phyloP scores from a whole-genome alignment of 2,888 invertebrate genomes.

The Merodon equestris region DNA sequence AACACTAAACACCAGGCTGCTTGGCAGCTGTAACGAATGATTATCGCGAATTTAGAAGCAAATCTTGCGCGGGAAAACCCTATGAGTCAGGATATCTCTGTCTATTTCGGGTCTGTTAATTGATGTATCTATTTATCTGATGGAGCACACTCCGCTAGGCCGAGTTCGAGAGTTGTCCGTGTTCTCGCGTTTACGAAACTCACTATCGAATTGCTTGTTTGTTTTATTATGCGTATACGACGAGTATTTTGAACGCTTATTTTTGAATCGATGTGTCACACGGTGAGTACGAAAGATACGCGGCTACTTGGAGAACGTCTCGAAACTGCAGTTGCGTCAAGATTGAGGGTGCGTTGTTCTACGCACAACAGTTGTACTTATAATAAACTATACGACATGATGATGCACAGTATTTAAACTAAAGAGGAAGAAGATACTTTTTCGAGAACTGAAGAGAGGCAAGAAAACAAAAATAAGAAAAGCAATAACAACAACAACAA shows the following conservation, averaged over 20 bases:
- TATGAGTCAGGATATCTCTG: conserved; percentile 68
- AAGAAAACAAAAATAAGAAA: no score
- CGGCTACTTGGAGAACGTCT: conserved; percentile 36
- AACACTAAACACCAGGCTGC: conserved; percentile 6
- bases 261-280: conserved; percentile 65
- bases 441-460: conserved; percentile 10
- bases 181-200: conserved; percentile 34
- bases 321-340: conserved; percentile 30
- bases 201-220: conserved; percentile 54
- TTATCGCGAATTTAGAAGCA: conserved; percentile 40
- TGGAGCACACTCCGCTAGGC: conserved; percentile 52
- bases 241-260: conserved; percentile 64
- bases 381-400: conserved; percentile 75
- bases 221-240: conserved; percentile 37
- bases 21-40: neutral
- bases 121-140: conserved; percentile 64
- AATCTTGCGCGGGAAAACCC: conserved; percentile 77
- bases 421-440: conserved; percentile 66
- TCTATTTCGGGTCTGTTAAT: conserved; percentile 65
- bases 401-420: conserved; percentile 77
- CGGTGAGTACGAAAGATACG: conserved; percentile 36
- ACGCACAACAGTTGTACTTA: conserved; percentile 75
- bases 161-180: conserved; percentile 36
- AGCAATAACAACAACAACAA: conserved; percentile 20
- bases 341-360: conserved; percentile 72